A percentile compares a stretch with the other conserved stretches of the same genome.
phyloP scores from a whole-genome alignment of 1,140 invertebrate genomes.

The Pogonus chalceus region DNA sequence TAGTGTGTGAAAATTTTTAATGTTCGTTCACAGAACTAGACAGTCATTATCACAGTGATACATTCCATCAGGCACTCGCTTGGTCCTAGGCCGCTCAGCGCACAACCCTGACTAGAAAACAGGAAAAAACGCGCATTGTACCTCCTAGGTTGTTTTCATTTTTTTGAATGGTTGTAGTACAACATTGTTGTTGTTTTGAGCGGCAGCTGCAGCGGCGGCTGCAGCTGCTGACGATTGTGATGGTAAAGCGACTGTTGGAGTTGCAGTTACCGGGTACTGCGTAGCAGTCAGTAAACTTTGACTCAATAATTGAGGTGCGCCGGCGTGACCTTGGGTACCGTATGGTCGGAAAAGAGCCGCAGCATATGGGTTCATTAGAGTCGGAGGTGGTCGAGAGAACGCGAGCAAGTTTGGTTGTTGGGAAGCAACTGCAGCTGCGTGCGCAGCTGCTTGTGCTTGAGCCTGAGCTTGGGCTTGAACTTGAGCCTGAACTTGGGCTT shows the following conservation, averaged over 20 bases:
- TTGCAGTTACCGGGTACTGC: slow-evolving; percentile 27
- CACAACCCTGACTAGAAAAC: slow-evolving; percentile 13
- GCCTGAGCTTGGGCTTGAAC: slow-evolving; percentile 33
- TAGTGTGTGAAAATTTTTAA: too few species aligned
- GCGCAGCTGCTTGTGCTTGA: slow-evolving; percentile 29
- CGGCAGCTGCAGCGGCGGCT: slow-evolving; percentile 26
- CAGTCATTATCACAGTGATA: neutral
- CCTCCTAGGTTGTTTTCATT: slow-evolving; percentile 71
- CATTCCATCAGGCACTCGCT: slow-evolving; percentile 5
- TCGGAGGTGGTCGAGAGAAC: slow-evolving; percentile 46
- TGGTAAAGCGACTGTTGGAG: slow-evolving; percentile 25
- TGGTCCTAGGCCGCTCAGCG: neutral
- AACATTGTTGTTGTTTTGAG: slow-evolving; percentile 44
- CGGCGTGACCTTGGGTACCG: slow-evolving; percentile 40
- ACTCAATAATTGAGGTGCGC: slow-evolving; percentile 31
- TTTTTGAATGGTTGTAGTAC: slow-evolving; percentile 74
- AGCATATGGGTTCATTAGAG: slow-evolving; percentile 43
- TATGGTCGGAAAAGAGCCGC: slow-evolving; percentile 30
- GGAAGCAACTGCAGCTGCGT: slow-evolving; percentile 23
- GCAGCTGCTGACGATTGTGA: slow-evolving; percentile 26
- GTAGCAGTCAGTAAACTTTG: slow-evolving; percentile 34
- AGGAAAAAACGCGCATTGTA: slow-evolving; percentile 8
- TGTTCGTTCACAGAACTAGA: too few species aligned
- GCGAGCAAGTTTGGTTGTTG: slow-evolving; percentile 43
- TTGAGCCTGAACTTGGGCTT: too few species aligned